Conservation (phyloP, 1,140 invertebrate species). For the Gyrodactylus bullatarudis region DNA sequence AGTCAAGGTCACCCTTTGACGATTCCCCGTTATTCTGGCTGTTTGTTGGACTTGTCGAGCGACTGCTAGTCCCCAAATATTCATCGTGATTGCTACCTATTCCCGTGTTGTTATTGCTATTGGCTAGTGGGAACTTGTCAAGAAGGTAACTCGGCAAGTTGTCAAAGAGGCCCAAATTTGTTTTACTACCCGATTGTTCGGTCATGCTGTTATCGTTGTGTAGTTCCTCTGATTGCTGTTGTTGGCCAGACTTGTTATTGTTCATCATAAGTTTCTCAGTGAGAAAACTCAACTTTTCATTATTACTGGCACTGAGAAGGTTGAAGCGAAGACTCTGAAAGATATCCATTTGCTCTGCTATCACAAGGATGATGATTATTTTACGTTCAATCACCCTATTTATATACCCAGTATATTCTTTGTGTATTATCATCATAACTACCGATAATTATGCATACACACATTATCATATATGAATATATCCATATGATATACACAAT, state of each 20-base stretch:
- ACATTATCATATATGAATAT: no score
- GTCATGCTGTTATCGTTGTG: background rate
- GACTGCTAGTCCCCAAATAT: no score
- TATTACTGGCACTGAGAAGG: background rate
- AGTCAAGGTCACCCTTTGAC: background rate
- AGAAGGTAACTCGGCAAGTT: background rate
- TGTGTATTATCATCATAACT: no score
- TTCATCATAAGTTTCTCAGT: background rate
- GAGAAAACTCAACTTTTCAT: background rate
- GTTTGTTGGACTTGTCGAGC: background rate
- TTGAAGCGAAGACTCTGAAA: background rate
- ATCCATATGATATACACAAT: no score
- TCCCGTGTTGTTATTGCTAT: background rate
- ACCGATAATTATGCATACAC: no score
- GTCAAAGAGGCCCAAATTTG: no score
- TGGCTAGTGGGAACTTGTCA: background rate
- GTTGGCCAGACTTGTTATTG: background rate
- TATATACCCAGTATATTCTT: no score
- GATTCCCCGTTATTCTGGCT: background rate
- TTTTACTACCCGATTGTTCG: no score
- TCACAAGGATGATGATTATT: no score
- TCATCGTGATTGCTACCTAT: no score
- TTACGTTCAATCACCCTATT: no score
- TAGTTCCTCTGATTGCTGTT: background rate
- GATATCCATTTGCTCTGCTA: background rate